Evolutionary conservation across 2,888 invertebrate species (phyloP).

Genomic region (Syrista parreyssii): DNA sequence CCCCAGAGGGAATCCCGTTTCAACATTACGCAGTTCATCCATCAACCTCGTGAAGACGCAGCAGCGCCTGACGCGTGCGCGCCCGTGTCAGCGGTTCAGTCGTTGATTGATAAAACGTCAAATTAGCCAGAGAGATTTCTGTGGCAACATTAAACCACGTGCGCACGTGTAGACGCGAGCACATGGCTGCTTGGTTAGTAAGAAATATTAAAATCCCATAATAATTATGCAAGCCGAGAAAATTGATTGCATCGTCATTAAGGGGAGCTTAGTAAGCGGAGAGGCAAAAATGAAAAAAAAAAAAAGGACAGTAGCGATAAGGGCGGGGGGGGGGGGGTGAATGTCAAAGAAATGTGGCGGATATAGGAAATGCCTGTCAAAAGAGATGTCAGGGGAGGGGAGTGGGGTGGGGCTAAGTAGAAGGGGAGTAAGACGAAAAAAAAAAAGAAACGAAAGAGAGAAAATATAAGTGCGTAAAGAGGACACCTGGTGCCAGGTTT

Average conservation of each 20-base stretch:
- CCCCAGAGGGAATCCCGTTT: conserved; percentile 46
- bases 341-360: too few relatives aligned
- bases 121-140: conserved; percentile 53
- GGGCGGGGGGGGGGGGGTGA: too few relatives aligned
- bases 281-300: too few relatives aligned
- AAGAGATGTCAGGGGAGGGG: background rate
- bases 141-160: conserved; percentile 20
- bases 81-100: conserved; percentile 30
- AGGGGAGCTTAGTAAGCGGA: too few relatives aligned
- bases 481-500: conserved; percentile 40
- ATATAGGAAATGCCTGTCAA: too few relatives aligned
- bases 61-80: conserved; percentile 15
- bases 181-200: too few relatives aligned
- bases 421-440: background rate
- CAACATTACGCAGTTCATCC: conserved; percentile 49
- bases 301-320: too few relatives aligned
- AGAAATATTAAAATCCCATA: too few relatives aligned
- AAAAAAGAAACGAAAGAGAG: conserved; percentile 9
- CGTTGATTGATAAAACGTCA: conserved; percentile 63
- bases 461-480: conserved; percentile 12
- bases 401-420: background rate
- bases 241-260: too few relatives aligned
- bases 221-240: too few relatives aligned
- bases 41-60: conserved; percentile 39
- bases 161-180: background rate